Conservation (phyloP, 2,888 invertebrate genomes). For the Mythimna loreyi region DNA sequence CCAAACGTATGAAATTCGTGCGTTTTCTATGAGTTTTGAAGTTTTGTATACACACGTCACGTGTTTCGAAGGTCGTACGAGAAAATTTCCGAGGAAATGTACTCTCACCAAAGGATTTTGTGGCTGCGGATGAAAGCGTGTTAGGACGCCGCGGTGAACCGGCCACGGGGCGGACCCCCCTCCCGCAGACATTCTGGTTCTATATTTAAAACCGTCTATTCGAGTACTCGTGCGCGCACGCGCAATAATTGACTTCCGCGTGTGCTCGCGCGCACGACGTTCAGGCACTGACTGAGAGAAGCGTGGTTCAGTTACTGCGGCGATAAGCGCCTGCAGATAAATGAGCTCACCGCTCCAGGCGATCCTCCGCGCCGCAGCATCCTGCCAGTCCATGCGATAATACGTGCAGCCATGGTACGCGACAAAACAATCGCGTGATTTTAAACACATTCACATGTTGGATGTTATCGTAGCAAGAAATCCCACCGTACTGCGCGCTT, state of each 20-base stretch:
- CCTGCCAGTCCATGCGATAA: constrained; percentile 86
- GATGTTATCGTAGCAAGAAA: constrained; percentile 84
- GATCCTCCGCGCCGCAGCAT: constrained; percentile 87
- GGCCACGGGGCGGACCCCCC: constrained; percentile 94
- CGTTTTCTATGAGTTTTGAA: constrained; percentile 83
- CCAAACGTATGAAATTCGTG: constrained; percentile 86
- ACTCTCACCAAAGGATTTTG: constrained; percentile 88
- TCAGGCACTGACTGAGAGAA: constrained; percentile 87
- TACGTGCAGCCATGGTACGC: constrained; percentile 78
- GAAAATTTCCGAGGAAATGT: constrained; percentile 76
- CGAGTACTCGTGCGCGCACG: constrained; percentile 87
- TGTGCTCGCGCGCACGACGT: constrained; percentile 88
- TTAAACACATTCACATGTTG: constrained; percentile 67
- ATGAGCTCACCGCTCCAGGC: constrained; percentile 89
- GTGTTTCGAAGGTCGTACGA: constrained; percentile 74
- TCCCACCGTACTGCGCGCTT: constrained; percentile 83
- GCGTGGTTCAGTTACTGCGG: constrained; percentile 77
- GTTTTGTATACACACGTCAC: constrained; percentile 84
- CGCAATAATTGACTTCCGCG: constrained; percentile 89
- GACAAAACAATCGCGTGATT: constrained; percentile 62
- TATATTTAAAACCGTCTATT: constrained; percentile 90
- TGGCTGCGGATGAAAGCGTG: constrained; percentile 84
- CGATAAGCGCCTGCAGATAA: constrained; percentile 87
- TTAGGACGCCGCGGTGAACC: constrained; percentile 91
- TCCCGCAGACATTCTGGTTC: constrained; percentile 89